Evolutionary conservation across 2,888 invertebrate species (phyloP), one percentile per base, ranked within the genome.

Genomic region (Epiblema foenella): DNA sequence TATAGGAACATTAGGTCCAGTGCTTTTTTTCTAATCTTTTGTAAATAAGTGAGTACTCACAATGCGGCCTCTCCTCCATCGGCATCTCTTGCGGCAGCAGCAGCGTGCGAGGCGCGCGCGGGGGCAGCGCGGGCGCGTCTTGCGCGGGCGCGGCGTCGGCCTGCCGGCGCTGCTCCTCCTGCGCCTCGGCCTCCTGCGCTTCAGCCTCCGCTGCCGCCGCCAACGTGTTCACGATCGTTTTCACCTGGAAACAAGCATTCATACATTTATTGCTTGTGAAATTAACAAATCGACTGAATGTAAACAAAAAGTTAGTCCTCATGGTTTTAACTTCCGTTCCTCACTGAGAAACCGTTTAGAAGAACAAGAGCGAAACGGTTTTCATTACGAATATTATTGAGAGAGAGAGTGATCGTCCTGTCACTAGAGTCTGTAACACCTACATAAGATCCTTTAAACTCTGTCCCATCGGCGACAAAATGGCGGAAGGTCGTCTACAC

Each of bases 41-140:
- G 10, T 15, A 46, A 12, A n/a, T n/a, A 20, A 17, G 20, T 59
- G 0, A 33, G 33, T 33, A 95, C 96, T 95, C 87, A 97, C 97
- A 97, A 82, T 97, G 97, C 74, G 96, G 97, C 88, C 97, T 95
- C 85, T 94, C 94, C 75, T 95, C 95, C 78, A 95, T 94, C 65
- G 94, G 93, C 81, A 93, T 89, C 37, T 94, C 93, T 81, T 95
- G 94, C 68, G 95, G 95, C 87, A 93, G 91, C 85, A 95, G 91
- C 87, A 94, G 90, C 72, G 89, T 95, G 89, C 84, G 95, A 71
- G 89, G 94, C 76, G 87, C 94, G 79, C 86, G 94, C 78, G 82
- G 93, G 80, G 81, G 84, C 76, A 93, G 89, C 75, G 88, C 89
- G 66, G 90, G 89, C 73, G 87, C 89, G 49, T 85, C 89, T 72